Percentiles rank a stretch among this genome's conserved stretches.
These are phyloP conservation scores for Miltochrista miniata DNA, from an alignment of 2,888 invertebrate genomes.

Conservation along the genomic window DNA sequence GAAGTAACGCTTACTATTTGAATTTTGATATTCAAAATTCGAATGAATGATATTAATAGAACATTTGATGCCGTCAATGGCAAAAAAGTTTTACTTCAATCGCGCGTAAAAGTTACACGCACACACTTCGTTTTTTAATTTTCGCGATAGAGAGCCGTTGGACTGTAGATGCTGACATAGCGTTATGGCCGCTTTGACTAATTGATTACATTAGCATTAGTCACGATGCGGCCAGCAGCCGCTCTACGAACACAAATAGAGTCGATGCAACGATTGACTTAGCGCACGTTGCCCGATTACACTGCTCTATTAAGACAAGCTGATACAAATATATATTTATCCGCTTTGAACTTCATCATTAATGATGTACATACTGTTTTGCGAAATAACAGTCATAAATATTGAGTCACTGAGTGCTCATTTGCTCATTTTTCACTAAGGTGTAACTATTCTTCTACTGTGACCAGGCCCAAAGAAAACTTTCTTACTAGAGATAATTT, in stretches of 20 bases:
- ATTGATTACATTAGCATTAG: slow-evolving; percentile 77
- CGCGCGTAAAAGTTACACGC: too few species aligned
- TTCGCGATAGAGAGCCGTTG: slow-evolving; percentile 1
- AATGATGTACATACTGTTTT: slow-evolving; percentile 1
- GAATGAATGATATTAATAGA: too few species aligned
- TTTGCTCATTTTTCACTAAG: too few species aligned
- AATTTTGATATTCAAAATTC: too few species aligned
- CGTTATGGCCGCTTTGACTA: slow-evolving; percentile 69
- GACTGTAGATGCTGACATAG: slow-evolving; percentile 65
- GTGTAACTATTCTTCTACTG: not conserved
- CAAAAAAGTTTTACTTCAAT: too few species aligned
- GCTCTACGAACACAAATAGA: slow-evolving; percentile 69
- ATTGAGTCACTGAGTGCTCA: too few species aligned
- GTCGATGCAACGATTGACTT: slow-evolving; percentile 68
- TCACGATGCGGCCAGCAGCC: slow-evolving; percentile 56
- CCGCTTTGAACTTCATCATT: slow-evolving; percentile 11
- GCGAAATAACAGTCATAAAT: not conserved
- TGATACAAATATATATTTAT: slow-evolving; percentile 8
- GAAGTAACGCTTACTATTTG: too few species aligned
- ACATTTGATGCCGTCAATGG: too few species aligned
- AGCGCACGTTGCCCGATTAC: slow-evolving; percentile 67
- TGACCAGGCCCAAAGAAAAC: not conserved
- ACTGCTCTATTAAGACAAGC: slow-evolving; percentile 37
- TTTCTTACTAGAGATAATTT: not conserved
- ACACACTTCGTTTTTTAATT: too few species aligned